Conservation (phyloP, 2,888 invertebrate species). For the Zaprionus lineosus region DNA sequence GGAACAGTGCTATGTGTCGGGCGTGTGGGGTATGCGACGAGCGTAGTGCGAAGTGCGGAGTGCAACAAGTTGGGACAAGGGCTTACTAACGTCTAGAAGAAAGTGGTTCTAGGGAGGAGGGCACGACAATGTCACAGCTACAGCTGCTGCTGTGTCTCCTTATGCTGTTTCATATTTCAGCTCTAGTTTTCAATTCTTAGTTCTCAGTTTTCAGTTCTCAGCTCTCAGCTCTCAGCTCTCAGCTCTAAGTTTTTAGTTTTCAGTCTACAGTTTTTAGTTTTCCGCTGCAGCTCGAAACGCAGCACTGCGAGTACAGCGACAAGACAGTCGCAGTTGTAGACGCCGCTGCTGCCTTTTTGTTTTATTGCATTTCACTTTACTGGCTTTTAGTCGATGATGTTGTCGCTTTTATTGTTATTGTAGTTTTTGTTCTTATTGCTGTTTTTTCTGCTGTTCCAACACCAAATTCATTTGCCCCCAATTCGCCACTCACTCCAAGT, state of each 20-base stretch:
- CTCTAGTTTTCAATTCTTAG: constrained; percentile 11
- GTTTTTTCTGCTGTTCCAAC: constrained; percentile 32
- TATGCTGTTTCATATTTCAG: not conserved
- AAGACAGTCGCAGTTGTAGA: constrained; percentile 56
- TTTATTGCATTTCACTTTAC: constrained; percentile 74
- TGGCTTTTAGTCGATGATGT: constrained; percentile 53
- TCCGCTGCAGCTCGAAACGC: too few relatives aligned
- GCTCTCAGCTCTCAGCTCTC: constrained; percentile 14
- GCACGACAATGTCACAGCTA: constrained; percentile 50
- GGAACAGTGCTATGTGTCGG: too few relatives aligned
- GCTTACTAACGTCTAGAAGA: too few relatives aligned
- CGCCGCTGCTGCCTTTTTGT: constrained; percentile 42
- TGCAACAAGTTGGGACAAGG: too few relatives aligned
- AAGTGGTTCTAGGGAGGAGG: too few relatives aligned
- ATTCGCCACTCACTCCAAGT: too few relatives aligned
- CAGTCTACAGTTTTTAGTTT: too few relatives aligned
- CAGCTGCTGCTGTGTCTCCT: constrained; percentile 16
- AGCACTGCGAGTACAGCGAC: too few relatives aligned
- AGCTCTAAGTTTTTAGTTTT: too few relatives aligned
- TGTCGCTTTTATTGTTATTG: too few relatives aligned
- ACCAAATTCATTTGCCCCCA: constrained; percentile 60
- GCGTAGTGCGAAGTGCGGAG: not conserved
- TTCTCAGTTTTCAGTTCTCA: constrained; percentile 23
- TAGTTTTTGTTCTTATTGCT: constrained; percentile 9
- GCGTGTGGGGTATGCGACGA: not conserved